These are phyloP conservation scores for Onthophagus sagittarius DNA, from an alignment of 2,888 invertebrate species.

Conservation along the genomic window DNA sequence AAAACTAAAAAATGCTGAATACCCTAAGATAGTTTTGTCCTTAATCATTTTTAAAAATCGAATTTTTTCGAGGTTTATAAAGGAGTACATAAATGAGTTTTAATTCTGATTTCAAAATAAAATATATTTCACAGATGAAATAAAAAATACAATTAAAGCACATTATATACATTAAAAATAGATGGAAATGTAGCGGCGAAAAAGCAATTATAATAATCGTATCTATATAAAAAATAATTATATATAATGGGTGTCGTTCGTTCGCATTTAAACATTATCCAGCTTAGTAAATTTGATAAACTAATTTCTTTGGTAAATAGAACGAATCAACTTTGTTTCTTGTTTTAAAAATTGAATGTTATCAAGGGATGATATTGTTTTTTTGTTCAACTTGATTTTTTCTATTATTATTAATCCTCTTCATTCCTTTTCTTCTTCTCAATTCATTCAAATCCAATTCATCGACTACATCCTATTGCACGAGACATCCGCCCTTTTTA, in stretches of 20 bases:
- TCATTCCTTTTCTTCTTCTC: neutral
- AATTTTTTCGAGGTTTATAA: too few species aligned
- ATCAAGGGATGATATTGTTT: conserved; percentile 2
- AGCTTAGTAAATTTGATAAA: conserved; percentile 14
- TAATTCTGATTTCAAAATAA: conserved; percentile 19
- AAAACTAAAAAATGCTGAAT: too few species aligned
- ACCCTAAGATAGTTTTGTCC: too few species aligned
- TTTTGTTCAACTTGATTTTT: neutral
- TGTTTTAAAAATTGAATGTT: neutral
- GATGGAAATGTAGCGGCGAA: neutral
- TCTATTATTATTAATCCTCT: neutral
- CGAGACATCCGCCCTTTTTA: neutral
- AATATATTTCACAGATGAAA: conserved; percentile 24
- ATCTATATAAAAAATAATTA: conserved; percentile 19
- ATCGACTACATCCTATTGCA: neutral
- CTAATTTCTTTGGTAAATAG: conserved; percentile 16
- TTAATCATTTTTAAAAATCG: too few species aligned
- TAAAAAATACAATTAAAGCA: conserved; percentile 25
- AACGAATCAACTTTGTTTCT: neutral
- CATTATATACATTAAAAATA: conserved; percentile 19
- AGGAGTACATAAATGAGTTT: too few species aligned
- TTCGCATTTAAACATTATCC: conserved; percentile 12
- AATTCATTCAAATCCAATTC: neutral
- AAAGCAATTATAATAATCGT: conserved; percentile 11
- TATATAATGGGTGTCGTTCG: conserved; percentile 3